Evolutionary conservation across 2,113 vertebrate species (phyloP).

Genomic region (Stegastes partitus): DNA sequence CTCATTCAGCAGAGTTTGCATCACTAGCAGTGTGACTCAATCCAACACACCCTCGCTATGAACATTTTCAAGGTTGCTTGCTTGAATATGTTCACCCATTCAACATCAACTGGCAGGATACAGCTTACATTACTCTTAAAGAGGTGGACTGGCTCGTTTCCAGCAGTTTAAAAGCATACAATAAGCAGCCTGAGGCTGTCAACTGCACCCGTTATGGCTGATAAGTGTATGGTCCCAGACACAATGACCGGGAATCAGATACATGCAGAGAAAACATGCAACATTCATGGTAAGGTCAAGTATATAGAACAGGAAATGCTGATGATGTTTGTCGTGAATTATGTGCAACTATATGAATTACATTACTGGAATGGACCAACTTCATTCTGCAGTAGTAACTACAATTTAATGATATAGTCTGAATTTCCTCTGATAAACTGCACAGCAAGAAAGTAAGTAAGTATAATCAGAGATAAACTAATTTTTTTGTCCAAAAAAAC

Average conservation of each 20-base stretch:
- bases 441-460: neutral
- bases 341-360: neutral
- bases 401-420: neutral
- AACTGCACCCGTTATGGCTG: slow-evolving; percentile 39
- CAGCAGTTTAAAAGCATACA: slow-evolving; percentile 62
- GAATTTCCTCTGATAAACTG: neutral
- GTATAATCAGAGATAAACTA: too few species aligned
- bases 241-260: slow-evolving; percentile 75
- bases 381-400: slow-evolving; percentile 4
- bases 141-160: slow-evolving; percentile 43
- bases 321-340: slow-evolving; percentile 10
- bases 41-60: slow-evolving; percentile 1
- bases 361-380: neutral
- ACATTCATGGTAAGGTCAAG: slow-evolving; percentile 63
- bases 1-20: neutral
- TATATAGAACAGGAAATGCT: slow-evolving; percentile 53
- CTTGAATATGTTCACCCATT: slow-evolving; percentile 25
- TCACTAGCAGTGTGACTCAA: neutral
- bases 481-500: too few species aligned
- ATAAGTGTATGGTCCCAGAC: slow-evolving; percentile 60
- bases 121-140: slow-evolving; percentile 46
- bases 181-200: slow-evolving; percentile 53
- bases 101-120: slow-evolving; percentile 45
- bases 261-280: slow-evolving; percentile 51
- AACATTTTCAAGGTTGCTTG: slow-evolving; percentile 7